Base-by-base conservation (phyloP, 2,888 invertebrate species). In the Megalurothrips usitatus region DNA sequence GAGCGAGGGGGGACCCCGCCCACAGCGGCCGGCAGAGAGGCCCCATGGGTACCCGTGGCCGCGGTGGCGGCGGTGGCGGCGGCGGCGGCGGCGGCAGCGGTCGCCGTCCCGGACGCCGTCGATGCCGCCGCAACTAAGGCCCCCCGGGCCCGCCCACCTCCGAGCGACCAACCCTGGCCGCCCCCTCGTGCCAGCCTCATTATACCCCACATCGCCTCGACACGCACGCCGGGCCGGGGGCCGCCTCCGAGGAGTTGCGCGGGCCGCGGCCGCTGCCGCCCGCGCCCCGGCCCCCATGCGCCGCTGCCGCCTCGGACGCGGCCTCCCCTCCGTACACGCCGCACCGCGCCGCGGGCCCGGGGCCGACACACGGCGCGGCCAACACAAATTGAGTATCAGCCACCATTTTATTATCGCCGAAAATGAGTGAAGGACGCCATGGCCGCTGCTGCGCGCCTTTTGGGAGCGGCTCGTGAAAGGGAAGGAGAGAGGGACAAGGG, bases 391-490 rank as follows among this genome's bases (percentile, higher is more conserved):
- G 68, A 75, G 68, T 75, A 75, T 75, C 68, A 75, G 68, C 68
- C 68, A 75, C 68, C 68, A 75, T 75, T 75, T 75, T 75, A 75
- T 75, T 75, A 75, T 75, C 68, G 68, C 68, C 68, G 68, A 75
- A 75, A 75, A 75, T 75, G 68, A 75, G 68, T 75, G 68, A 75
- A 75, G 23, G 68, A 75, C 68, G 68, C 68, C 68, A 75, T 75
- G 26, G 68, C 68, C 10, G 68, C n/a, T n/a, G n/a, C n/a, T n/a
- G n/a, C 26, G 68, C 19, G 23, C 23, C n/a, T 68, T n/a, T 75
- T 12, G 68, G 19, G 68, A 19, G 19, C 58, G 58, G 58, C 58
- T 6, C 12, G 68, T 8, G 23, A 26, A 26, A 26, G 34, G 34
- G 34, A 43, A 43, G 34, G 58, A 26, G 68, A 12, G 23, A 26